Evolutionary conservation across 2,113 vertebrate species (phyloP).

Genomic region (Vidua chalybeata): DNA sequence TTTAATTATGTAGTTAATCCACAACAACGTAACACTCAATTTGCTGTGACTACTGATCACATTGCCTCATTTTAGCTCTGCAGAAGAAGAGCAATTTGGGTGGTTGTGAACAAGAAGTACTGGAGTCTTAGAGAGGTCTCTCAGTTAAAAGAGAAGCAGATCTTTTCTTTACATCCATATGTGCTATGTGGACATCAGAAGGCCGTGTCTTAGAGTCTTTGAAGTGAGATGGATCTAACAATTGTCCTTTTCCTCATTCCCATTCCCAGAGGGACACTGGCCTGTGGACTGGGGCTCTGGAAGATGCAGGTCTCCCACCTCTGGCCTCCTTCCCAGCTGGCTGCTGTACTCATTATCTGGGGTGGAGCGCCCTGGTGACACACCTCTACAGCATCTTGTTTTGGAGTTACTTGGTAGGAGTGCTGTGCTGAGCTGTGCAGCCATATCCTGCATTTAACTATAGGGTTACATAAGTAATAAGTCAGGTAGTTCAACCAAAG

Average conservation of each 20-base stretch:
- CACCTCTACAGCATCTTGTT: constrained; percentile 39
- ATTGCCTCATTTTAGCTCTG: background rate
- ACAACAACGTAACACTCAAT: background rate
- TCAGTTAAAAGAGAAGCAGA: background rate
- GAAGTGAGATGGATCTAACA: background rate
- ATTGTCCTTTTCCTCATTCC: background rate
- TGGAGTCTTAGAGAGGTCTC: background rate
- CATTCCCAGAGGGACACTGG: background rate
- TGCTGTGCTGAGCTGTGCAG: background rate
- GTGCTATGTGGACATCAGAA: background rate
- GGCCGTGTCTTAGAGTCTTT: background rate
- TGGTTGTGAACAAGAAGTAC: background rate
- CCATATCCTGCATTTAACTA: constrained; percentile 30
- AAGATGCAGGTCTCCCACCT: background rate
- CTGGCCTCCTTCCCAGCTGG: background rate
- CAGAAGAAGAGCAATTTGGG: background rate
- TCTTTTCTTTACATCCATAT: background rate
- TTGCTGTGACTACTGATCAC: background rate
- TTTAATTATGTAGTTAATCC: background rate
- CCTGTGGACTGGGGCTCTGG: background rate
- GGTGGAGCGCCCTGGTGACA: constrained; percentile 1
- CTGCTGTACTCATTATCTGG: background rate
- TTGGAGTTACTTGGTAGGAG: background rate
- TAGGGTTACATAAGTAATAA: background rate
- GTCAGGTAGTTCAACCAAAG: background rate